Evolutionary conservation across 1,140 invertebrate genomes (phyloP).

Genomic region (Maconellicoccus hirsutus): DNA sequence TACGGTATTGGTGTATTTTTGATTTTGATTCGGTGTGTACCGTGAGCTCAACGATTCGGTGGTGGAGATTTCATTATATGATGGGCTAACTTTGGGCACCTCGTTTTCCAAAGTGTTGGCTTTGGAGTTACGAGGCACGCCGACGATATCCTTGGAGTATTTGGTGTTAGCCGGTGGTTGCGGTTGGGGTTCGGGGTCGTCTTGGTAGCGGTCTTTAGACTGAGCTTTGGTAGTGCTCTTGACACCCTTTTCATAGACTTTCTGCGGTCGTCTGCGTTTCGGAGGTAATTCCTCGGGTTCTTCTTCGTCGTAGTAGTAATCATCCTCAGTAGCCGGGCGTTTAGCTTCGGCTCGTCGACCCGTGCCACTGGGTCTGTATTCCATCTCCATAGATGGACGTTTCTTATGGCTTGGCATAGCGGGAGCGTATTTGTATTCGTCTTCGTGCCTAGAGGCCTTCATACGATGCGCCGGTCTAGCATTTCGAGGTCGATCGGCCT

Average conservation of each 20-base stretch:
- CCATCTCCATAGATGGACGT: conserved; percentile 4
- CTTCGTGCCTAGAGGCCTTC: conserved; percentile 6
- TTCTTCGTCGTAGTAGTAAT: conserved; percentile 12
- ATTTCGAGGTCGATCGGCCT: conserved; percentile 9
- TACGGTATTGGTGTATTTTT: background rate
- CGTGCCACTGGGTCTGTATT: background rate
- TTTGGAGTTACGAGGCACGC: background rate
- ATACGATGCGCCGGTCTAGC: conserved; percentile 19
- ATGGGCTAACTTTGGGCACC: background rate
- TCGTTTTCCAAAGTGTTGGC: conserved; percentile 15
- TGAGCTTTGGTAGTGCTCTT: background rate
- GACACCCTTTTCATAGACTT: background rate
- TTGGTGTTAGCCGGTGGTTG: background rate
- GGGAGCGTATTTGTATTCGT: conserved; percentile 11
- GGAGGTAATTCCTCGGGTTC: background rate
- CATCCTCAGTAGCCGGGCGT: background rate
- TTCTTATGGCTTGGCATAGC: conserved; percentile 16
- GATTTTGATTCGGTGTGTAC: background rate
- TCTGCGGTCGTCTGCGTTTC: background rate
- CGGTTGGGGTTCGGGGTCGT: background rate
- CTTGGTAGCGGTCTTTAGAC: background rate
- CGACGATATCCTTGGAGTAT: background rate
- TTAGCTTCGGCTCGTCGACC: background rate
- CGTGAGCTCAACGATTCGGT: background rate
- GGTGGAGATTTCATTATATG: background rate